Conservation (phyloP, 1,140 invertebrate genomes). For the Pseudomyrmex dendroicus region DNA sequence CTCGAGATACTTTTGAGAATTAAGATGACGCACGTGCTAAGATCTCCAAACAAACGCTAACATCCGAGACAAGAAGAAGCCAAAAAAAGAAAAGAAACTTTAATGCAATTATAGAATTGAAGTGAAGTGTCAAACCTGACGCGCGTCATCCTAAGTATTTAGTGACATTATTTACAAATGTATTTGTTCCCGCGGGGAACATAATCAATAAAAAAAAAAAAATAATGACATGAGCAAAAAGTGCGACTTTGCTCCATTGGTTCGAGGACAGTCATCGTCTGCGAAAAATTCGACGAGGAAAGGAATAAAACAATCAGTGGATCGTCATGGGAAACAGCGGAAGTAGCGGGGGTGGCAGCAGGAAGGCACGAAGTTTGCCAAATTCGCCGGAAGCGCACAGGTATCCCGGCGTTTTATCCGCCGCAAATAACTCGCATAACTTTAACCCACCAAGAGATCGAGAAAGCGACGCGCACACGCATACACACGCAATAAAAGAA, state of each 20-base stretch:
- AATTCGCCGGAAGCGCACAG: conserved; percentile 89
- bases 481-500: background rate
- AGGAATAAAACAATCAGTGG: background rate
- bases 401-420: conserved; percentile 73
- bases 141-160: background rate
- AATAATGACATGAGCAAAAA: conserved; percentile 7
- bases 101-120: conserved; percentile 2
- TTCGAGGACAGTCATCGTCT: conserved; percentile 13
- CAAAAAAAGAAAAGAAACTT: background rate
- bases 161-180: background rate
- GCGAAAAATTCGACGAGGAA: conserved; percentile 18
- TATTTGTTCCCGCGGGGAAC: background rate
- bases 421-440: background rate
- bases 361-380: conserved; percentile 88
- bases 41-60: too few relatives aligned
- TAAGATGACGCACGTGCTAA: background rate
- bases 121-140: conserved; percentile 7
- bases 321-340: conserved; percentile 86
- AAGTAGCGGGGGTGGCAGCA: conserved; percentile 78
- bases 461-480: background rate
- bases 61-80: background rate
- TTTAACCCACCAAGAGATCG: background rate
- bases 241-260: background rate
- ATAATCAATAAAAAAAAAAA: background rate
- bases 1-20: conserved; percentile 1